Conservation (phyloP, 2,113 vertebrate species). For the Amia ocellicauda region DNA sequence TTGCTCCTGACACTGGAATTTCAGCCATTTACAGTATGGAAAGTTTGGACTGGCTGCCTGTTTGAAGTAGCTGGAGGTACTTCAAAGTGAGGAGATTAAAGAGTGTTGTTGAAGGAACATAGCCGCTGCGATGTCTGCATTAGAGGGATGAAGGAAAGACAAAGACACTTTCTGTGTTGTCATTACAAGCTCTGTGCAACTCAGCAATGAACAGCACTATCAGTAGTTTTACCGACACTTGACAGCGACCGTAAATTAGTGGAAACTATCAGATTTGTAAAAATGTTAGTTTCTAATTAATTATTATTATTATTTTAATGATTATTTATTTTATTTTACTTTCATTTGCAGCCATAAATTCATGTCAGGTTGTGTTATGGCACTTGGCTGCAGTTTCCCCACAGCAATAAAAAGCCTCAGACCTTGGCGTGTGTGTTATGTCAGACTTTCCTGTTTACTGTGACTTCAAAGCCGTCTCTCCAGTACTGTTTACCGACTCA, state of each 20-base stretch:
- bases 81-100: conserved; percentile 23
- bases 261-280: too few relatives aligned
- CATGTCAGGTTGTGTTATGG: neutral
- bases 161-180: conserved; percentile 13
- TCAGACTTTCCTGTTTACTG: conserved; percentile 10
- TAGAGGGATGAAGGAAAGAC: neutral
- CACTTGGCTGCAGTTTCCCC: neutral
- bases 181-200: neutral
- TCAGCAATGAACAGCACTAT: neutral
- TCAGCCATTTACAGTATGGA: conserved; percentile 2
- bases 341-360: neutral
- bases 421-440: neutral
- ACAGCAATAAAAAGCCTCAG: conserved; percentile 3
- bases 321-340: neutral
- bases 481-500: neutral
- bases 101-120: neutral
- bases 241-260: too few relatives aligned
- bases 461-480: neutral
- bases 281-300: too few relatives aligned
- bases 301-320: neutral
- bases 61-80: conserved; percentile 9
- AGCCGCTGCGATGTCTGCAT: conserved; percentile 16
- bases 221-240: too few relatives aligned
- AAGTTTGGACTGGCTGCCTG: conserved; percentile 3
- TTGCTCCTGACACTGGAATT: conserved; percentile 9